Evolutionary conservation across 2,113 vertebrate genomes (phyloP).

Genomic region (Cathartes aura): DNA sequence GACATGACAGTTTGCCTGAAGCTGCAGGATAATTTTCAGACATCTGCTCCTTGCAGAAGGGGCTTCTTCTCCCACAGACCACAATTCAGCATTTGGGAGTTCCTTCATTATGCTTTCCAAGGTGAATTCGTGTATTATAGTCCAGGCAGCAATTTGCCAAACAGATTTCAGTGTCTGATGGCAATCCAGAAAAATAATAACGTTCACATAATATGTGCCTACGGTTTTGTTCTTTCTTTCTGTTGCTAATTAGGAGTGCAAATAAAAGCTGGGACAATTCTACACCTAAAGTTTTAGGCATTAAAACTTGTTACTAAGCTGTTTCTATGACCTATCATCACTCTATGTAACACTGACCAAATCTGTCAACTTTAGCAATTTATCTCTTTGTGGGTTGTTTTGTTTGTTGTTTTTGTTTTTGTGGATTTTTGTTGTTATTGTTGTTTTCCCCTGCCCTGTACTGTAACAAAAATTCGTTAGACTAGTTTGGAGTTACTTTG

Average conservation of each 20-base stretch:
- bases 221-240: neutral
- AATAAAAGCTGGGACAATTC: neutral
- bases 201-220: neutral
- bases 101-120: neutral
- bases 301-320: neutral
- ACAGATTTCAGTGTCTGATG: neutral
- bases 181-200: neutral
- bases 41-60: conserved; percentile 37
- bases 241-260: conserved; percentile 4
- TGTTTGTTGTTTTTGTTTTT: fast-evolving
- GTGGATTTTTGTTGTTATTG: neutral
- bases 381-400: neutral
- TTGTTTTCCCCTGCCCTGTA: neutral
- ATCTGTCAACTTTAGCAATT: neutral
- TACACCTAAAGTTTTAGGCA: neutral
- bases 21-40: conserved; percentile 46
- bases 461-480: neutral
- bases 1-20: conserved; percentile 44
- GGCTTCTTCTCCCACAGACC: neutral
- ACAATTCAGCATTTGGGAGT: neutral
- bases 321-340: neutral
- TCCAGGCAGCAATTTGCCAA: neutral
- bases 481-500: neutral
- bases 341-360: neutral
- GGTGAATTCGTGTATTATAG: neutral